Conservation (phyloP, 2,888 invertebrate genomes). For the Baronia brevicornis region DNA sequence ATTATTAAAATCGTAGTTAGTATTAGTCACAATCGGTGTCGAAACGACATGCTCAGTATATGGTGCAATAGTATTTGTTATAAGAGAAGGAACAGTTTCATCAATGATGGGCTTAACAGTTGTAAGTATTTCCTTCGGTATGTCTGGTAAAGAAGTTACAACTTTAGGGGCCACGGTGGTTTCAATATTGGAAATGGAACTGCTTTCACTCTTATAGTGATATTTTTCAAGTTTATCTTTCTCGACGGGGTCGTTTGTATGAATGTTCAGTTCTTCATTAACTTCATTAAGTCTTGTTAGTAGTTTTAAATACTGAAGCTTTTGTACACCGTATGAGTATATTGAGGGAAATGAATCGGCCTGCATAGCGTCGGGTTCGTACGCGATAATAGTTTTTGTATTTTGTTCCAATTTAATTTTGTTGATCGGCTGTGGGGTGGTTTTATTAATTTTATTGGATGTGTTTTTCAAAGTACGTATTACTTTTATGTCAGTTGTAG, state of each 20-base stretch:
- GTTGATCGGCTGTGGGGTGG: constrained; percentile 33
- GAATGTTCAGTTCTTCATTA: constrained; percentile 55
- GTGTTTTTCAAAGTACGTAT: constrained; percentile 1
- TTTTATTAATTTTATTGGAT: constrained; percentile 20
- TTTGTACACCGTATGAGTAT: constrained; percentile 59
- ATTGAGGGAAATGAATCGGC: constrained; percentile 56
- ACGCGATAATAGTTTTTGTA: constrained; percentile 38
- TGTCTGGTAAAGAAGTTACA: constrained; percentile 18
- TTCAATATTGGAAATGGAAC: constrained; percentile 15
- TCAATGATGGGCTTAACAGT: constrained; percentile 26
- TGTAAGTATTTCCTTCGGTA: constrained; percentile 24
- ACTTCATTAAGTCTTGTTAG: constrained; percentile 50
- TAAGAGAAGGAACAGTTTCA: constrained; percentile 27
- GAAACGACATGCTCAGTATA: constrained; percentile 42
- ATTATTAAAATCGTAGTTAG: constrained; percentile 31
- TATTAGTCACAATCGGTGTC: constrained; percentile 41
- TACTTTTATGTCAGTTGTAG: constrained; percentile 15
- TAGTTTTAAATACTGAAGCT: constrained; percentile 54
- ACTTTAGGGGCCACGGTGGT: constrained; percentile 23
- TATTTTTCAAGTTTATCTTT: constrained; percentile 42
- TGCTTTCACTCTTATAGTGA: constrained; percentile 45
- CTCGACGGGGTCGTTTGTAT: constrained; percentile 45
- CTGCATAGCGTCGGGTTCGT: constrained; percentile 62
- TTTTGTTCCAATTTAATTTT: constrained; percentile 22
- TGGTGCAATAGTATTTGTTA: constrained; percentile 34